Percentiles rank a stretch among this genome's conserved stretches.
Evolutionary conservation across 2,888 invertebrate species (phyloP).

Genomic region (Exocentrus adspersus): DNA sequence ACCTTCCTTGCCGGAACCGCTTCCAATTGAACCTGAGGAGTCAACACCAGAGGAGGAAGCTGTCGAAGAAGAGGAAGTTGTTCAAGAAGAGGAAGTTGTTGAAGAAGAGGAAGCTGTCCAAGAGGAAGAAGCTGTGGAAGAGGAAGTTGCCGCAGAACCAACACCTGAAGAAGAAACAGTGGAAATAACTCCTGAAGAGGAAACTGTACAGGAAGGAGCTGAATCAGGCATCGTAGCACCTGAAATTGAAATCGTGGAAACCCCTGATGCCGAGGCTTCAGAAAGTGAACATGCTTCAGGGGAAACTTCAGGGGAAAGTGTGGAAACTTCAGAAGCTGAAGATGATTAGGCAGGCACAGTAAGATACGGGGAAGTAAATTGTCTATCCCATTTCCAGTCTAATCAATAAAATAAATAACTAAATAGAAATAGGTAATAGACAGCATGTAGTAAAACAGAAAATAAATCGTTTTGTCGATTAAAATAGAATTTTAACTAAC

Average conservation of each 20-base stretch:
- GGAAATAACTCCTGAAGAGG: neutral
- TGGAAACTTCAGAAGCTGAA: neutral
- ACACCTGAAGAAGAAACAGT: neutral
- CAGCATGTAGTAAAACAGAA: no score
- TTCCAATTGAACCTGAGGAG: no score
- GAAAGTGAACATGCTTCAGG: no score
- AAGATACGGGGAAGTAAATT: neutral
- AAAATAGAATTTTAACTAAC: no score
- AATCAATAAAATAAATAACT: no score
- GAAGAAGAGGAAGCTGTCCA: neutral
- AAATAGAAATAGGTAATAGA: no score
- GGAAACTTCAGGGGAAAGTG: no score
- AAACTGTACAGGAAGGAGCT: neutral
- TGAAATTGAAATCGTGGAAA: no score
- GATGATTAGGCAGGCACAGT: neutral
- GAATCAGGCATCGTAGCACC: neutral
- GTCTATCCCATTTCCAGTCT: no score
- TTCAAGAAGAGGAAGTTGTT: neutral
- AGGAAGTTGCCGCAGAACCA: neutral
- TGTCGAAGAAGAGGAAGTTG: no score
- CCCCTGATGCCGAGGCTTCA: no score
- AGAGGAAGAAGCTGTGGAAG: neutral
- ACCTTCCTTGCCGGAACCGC: slow-evolving; percentile 11
- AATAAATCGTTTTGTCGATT: no score
- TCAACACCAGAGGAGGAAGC: neutral